Base-by-base conservation (phyloP, 2,888 invertebrate genomes). In the Pandemis heparana region DNA sequence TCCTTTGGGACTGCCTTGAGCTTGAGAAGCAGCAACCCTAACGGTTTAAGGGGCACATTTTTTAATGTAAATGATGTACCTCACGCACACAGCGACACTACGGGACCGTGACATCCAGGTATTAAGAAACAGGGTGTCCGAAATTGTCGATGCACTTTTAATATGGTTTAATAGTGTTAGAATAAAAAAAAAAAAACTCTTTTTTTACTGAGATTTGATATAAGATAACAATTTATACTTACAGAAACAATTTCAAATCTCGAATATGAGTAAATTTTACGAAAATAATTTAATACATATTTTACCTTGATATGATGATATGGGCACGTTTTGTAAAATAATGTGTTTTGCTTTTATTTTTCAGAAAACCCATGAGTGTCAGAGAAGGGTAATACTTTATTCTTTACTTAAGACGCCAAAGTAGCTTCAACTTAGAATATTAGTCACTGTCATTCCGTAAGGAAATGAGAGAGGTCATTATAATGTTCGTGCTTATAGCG, bases 41-140 rank as follows among this genome's bases (percentile, higher is more conserved):
- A 32, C 39, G 60, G 48, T 18, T 32, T 69, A 64, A 61, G 70
- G 69, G 60, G 65, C 67, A 66, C 70, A 74, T 66, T 56, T 75
- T 77, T 67, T 56, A 70, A 75, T 77, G 75, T 75, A 75, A 76
- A 76, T 77, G 65, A 74, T 74, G 73, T 69, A 72, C 74, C 74
- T 70, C 66, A 73, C 76, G 51, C 76, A 72, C 75, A 75, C 75
- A 51, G 43, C 41, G 46, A 65, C 77, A 53, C 32, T 56, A 66
- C n/a, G 60, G 61, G 69, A 67, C 71, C 75, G 75, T 77, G 77
- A 77, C 75, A 75, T 51, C 66, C 69, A 60, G 60, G 62, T 74
- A 69, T 74, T 71, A 63, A 66, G 69, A 66, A 53, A 75, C 75
- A 75, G 76, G 75, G 63, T 76, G 76, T 75, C 61, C 74, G 9